Evolutionary conservation across 2,113 vertebrate species (phyloP).

Genomic region (Nothocercus julius): DNA sequence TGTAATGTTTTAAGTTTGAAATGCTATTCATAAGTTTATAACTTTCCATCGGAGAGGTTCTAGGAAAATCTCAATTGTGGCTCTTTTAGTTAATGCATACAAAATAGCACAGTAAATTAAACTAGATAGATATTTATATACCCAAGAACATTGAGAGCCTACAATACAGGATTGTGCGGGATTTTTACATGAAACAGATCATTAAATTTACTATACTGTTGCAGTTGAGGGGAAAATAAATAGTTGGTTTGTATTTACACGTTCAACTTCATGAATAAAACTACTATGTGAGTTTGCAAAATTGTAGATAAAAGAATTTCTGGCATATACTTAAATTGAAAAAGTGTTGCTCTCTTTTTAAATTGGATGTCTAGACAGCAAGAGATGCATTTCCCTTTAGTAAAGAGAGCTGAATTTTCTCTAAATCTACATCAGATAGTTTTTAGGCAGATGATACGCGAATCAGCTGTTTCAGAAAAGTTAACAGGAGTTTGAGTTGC

Average conservation of each 20-base stretch:
- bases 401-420: neutral
- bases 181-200: conserved; percentile 26
- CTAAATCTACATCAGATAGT: conserved; percentile 4
- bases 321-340: conserved; percentile 40
- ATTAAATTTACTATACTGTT: conserved; percentile 33
- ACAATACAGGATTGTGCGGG: neutral
- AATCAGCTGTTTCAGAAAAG: neutral
- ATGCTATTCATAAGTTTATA: neutral
- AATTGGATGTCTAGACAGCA: conserved; percentile 69
- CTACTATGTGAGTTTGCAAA: conserved; percentile 38
- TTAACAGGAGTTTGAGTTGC: neutral
- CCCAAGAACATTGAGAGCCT: conserved; percentile 12
- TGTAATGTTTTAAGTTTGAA: neutral
- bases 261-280: conserved; percentile 39
- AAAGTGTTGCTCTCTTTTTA: neutral
- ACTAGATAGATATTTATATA: conserved; percentile 27
- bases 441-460: neutral
- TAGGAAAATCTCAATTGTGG: conserved; percentile 42
- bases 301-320: conserved; percentile 51
- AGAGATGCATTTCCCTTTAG: conserved; percentile 27
- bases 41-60: neutral
- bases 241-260: conserved; percentile 51
- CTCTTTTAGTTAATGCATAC: neutral
- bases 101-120: conserved; percentile 14
- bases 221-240: conserved; percentile 40